Base-by-base conservation (phyloP, 2,797 vertebrate genomes). In the Pelobates cultripes region DNA sequence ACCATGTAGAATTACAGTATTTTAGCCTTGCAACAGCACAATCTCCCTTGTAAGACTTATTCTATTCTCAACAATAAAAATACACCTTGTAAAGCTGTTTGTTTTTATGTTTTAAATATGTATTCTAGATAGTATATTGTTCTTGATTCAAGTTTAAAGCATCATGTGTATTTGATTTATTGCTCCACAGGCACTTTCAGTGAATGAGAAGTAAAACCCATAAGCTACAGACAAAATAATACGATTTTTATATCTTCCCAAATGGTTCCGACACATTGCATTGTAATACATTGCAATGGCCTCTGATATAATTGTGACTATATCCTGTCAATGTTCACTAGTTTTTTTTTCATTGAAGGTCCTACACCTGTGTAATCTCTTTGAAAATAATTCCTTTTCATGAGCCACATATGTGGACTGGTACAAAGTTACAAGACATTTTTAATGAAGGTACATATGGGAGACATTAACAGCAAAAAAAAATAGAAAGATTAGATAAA, bases 381-480 rank as follows among this genome's bases (percentile, higher is more conserved):
- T 84, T 79, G 77, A 84, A 79, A 84, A 71, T 67, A 47, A 72
- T 67, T 84, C 60, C 47, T 72, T 71, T 84, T 80, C 82, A 84
- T 76, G 77, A 76, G 73, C 45, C 71, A 80, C 73, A 84, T 73
- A 80, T 84, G 77, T 84, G 77, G 77, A 79, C 41, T 44, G 57
- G 63, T 67, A 51, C 28, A 15, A 45, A 70, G 66, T 57, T 71
- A 64, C 66, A 75, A 75, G 66, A 79, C 70, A 70, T 70, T 79
- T 28, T 84, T 76, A 84, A 71, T 75, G 47, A 68, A 14, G 71
- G 8, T 5, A 63, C 82, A 72, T 76, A 76, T 84, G 82, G 77
- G 79, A 84, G 28, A 67, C 66, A 72, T 84, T 80, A 80, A 71
- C 40, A 70, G 47, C 17, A 67, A 72, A 64, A 67, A 43, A 13